phyloP scores from a whole-genome alignment of 2,888 invertebrate species.

The Agriopis leucophaearia region DNA sequence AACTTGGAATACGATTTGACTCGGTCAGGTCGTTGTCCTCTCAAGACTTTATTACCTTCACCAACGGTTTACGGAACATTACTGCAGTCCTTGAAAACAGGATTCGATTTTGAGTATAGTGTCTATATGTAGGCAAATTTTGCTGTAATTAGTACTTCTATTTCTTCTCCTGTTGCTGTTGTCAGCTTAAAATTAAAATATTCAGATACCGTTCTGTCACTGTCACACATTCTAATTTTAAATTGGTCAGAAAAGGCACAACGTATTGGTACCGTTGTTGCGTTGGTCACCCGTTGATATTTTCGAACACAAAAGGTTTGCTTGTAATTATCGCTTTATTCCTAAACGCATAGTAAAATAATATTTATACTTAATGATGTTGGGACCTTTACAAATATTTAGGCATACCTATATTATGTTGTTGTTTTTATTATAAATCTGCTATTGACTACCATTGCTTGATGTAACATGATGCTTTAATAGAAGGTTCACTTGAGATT shows the following conservation, averaged over 20 bases:
- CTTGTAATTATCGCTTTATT: slow-evolving; percentile 19
- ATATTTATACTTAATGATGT: not conserved
- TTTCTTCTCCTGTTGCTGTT: slow-evolving; percentile 14
- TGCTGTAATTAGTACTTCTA: slow-evolving; percentile 10
- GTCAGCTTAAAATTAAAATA: slow-evolving; percentile 33
- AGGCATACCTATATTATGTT: not conserved
- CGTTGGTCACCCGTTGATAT: slow-evolving; percentile 36
- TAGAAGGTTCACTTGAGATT: not conserved
- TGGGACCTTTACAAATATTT: not conserved
- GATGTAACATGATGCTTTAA: not conserved
- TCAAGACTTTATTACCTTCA: slow-evolving; percentile 77
- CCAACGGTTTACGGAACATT: slow-evolving; percentile 78
- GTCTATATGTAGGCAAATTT: slow-evolving; percentile 44
- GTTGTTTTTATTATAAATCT: not conserved
- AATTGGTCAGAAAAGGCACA: slow-evolving; percentile 43
- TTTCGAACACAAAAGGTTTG: slow-evolving; percentile 32
- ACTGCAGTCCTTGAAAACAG: slow-evolving; percentile 79
- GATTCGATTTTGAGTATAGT: slow-evolving; percentile 60
- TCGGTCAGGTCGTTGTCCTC: slow-evolving; percentile 81
- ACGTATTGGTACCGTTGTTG: slow-evolving; percentile 42
- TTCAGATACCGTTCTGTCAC: slow-evolving; percentile 43
- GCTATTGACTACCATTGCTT: not conserved
- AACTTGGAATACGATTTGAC: slow-evolving; percentile 78
- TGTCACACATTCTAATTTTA: slow-evolving; percentile 46
- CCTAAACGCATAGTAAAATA: slow-evolving; percentile 5